Percentiles rank a stretch among this genome's conserved stretches.
These are phyloP conservation scores for Microcebus jonahi DNA, from an alignment of 2,113 vertebrate genomes.

Conservation along the genomic window DNA sequence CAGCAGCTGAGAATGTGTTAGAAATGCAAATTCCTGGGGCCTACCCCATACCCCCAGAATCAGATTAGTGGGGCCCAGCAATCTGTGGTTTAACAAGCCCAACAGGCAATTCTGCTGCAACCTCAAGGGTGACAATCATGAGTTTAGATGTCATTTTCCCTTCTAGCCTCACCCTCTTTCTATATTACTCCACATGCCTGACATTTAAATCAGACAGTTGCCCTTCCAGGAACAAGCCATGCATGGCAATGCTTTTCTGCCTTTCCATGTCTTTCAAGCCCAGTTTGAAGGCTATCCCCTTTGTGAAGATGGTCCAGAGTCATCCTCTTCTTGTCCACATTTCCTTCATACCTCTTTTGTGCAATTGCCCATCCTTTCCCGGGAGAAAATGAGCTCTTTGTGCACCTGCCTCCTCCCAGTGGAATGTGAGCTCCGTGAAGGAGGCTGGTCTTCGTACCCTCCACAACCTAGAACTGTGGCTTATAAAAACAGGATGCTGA, in stretches of 20 bases:
- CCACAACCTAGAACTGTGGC: background rate
- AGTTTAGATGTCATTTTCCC: background rate
- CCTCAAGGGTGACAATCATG: background rate
- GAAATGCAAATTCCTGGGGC: background rate
- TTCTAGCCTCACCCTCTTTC: background rate
- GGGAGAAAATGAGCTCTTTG: constrained; percentile 4
- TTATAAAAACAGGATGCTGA: background rate
- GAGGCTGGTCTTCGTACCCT: background rate
- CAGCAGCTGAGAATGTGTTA: background rate
- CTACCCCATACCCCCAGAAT: background rate
- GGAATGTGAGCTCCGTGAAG: background rate
- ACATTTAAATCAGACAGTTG: background rate
- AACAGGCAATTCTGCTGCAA: background rate
- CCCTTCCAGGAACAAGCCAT: background rate
- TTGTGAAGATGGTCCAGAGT: background rate
- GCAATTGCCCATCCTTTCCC: background rate
- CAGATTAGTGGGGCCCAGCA: background rate
- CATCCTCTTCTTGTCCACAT: background rate
- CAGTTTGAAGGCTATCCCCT: background rate
- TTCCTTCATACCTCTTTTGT: background rate
- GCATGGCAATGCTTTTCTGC: background rate
- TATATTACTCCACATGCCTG: background rate
- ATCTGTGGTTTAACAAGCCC: background rate
- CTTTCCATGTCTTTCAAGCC: background rate
- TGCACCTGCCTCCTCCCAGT: background rate